These are phyloP conservation scores for Agrochola litura DNA, from an alignment of 2,888 invertebrate genomes.

Conservation along the genomic window DNA sequence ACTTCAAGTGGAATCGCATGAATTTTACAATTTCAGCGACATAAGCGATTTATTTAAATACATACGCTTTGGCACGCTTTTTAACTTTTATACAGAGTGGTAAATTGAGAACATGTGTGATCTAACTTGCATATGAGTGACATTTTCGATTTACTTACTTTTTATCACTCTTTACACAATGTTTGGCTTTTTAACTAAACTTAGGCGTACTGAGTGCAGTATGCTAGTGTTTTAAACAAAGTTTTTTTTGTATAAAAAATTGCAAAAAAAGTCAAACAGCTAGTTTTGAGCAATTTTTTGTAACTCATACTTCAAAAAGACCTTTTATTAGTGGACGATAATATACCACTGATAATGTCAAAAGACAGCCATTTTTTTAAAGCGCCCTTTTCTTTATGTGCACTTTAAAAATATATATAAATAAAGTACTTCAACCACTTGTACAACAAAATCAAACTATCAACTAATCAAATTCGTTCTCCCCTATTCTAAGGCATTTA, in stretches of 20 bases:
- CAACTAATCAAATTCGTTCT: not conserved
- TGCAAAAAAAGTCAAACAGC: not conserved
- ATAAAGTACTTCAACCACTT: not conserved
- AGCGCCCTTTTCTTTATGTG: not conserved
- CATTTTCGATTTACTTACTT: constrained; percentile 47
- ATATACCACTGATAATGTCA: not conserved
- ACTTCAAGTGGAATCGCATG: constrained; percentile 36
- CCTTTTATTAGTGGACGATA: not conserved
- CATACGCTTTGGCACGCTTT: constrained; percentile 43
- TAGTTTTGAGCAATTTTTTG: not conserved
- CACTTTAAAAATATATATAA: not conserved
- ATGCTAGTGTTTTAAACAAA: constrained; percentile 18
- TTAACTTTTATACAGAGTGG: constrained; percentile 37
- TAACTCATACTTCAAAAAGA: not conserved
- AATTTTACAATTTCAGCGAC: constrained; percentile 21
- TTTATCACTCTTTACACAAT: constrained; percentile 23
- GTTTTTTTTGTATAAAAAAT: constrained; percentile 6
- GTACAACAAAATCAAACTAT: not conserved
- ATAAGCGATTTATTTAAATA: constrained; percentile 32
- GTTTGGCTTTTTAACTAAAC: constrained; percentile 57
- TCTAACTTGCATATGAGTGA: constrained; percentile 62
- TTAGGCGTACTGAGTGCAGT: constrained; percentile 18
- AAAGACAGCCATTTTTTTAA: not conserved
- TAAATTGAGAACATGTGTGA: constrained; percentile 58
- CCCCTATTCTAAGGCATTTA: not conserved